Percentiles rank a stretch among this genome's conserved stretches.
Conservation (phyloP, 2,113 vertebrate genomes). For the Vanacampus margaritifer region DNA sequence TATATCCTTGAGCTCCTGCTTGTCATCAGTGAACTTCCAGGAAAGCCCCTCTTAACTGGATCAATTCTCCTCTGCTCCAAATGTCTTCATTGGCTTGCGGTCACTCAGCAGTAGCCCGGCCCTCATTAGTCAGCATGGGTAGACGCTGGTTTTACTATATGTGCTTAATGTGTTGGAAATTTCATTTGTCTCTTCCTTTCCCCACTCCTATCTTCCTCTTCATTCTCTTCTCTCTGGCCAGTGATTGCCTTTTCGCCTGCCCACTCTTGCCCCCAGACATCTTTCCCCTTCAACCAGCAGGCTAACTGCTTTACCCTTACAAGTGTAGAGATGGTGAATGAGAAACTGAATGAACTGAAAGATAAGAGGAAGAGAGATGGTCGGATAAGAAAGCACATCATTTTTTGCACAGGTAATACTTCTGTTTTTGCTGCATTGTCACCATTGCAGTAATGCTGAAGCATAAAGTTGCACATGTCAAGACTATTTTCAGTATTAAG, state of each 20-base stretch:
- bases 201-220: conserved; percentile 16
- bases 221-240: conserved; percentile 35
- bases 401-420: conserved; percentile 15
- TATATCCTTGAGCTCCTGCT: conserved; percentile 18
- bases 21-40: conserved; percentile 22
- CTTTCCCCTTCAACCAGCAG: conserved; percentile 9
- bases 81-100: conserved; percentile 36
- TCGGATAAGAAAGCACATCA: conserved; percentile 26
- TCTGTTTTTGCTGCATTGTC: conserved; percentile 7
- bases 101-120: conserved; percentile 17
- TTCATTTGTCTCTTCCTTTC: conserved; percentile 51
- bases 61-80: conserved; percentile 26
- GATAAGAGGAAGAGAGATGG: conserved; percentile 15
- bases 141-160: conserved; percentile 39
- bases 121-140: conserved; percentile 24
- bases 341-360: conserved; percentile 10
- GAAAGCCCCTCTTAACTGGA: conserved; percentile 29
- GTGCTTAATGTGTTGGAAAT: conserved; percentile 66
- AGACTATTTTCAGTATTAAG: conserved; percentile 9
- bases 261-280: conserved; percentile 9
- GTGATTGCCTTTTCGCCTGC: conserved; percentile 50
- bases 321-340: conserved; percentile 29
- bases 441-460: not conserved
- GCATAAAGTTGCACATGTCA: not conserved
- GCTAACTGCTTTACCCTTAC: conserved; percentile 24